Evolutionary conservation across 2,888 invertebrate genomes (phyloP).

Genomic region (Tenthredo scrophulariae): DNA sequence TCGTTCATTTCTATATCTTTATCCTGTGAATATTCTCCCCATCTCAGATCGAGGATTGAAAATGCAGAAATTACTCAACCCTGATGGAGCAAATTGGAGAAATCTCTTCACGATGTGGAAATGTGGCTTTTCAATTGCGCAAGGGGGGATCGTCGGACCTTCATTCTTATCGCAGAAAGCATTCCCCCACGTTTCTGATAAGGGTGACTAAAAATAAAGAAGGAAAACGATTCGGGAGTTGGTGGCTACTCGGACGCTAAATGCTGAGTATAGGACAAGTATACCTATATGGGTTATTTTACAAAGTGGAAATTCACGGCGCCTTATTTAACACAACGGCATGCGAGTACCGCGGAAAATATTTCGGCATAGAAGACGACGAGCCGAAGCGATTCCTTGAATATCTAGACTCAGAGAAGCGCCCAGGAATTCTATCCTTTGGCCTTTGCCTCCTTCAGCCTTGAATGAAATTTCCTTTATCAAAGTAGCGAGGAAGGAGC

Average conservation of each 20-base stretch:
- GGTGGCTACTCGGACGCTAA: background rate
- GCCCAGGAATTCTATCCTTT: conserved; percentile 18
- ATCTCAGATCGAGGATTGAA: background rate
- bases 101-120: background rate
- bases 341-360: conserved; percentile 36
- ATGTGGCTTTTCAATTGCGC: background rate
- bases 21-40: background rate
- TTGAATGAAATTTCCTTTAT: background rate
- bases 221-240: background rate
- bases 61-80: background rate
- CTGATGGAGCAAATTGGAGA: background rate
- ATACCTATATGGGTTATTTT: background rate
- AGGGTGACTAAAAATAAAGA: background rate
- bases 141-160: background rate
- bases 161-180: background rate
- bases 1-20: background rate
- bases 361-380: conserved; percentile 20
- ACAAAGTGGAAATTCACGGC: conserved; percentile 28
- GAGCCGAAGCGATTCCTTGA: conserved; percentile 44
- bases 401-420: conserved; percentile 31
- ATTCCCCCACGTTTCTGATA: background rate
- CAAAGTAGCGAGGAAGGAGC: background rate
- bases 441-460: conserved; percentile 59
- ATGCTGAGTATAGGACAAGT: background rate
- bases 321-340: conserved; percentile 30